Evolutionary conservation across 1,140 invertebrate genomes (phyloP).

Genomic region (Temnothorax nylanderi): DNA sequence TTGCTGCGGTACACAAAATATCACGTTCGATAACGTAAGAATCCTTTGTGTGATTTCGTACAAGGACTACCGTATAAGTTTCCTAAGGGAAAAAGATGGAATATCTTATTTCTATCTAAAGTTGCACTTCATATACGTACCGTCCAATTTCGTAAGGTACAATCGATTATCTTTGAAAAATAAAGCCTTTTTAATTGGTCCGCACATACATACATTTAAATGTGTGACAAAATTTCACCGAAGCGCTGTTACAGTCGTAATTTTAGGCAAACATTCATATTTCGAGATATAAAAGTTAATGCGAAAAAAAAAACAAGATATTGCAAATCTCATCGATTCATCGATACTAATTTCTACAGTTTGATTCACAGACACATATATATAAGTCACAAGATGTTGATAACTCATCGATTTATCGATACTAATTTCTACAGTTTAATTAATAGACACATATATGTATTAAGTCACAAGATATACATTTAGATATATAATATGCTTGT

Average conservation of each 20-base stretch:
- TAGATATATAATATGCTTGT: neutral
- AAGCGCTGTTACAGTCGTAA: neutral
- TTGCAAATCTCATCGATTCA: constrained; percentile 1
- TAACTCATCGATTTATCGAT: neutral
- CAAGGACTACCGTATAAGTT: neutral
- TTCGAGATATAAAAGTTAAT: constrained; percentile 5
- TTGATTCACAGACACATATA: neutral
- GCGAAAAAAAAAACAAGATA: neutral
- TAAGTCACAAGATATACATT: neutral
- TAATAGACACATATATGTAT: neutral
- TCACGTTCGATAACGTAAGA: neutral
- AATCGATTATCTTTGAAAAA: constrained; percentile 17
- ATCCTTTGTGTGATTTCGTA: neutral
- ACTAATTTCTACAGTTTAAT: constrained; percentile 11
- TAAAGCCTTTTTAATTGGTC: neutral
- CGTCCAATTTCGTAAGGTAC: neutral
- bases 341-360: constrained; percentile 2
- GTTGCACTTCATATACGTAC: neutral
- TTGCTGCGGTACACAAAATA: neutral
- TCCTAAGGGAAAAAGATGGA: neutral
- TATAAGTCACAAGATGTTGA: neutral
- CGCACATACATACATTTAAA: neutral
- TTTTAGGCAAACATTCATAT: neutral
- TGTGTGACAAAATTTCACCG: neutral
- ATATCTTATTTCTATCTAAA: neutral